Conservation (phyloP, 2,888 invertebrate species). For the Rhagium mordax region DNA sequence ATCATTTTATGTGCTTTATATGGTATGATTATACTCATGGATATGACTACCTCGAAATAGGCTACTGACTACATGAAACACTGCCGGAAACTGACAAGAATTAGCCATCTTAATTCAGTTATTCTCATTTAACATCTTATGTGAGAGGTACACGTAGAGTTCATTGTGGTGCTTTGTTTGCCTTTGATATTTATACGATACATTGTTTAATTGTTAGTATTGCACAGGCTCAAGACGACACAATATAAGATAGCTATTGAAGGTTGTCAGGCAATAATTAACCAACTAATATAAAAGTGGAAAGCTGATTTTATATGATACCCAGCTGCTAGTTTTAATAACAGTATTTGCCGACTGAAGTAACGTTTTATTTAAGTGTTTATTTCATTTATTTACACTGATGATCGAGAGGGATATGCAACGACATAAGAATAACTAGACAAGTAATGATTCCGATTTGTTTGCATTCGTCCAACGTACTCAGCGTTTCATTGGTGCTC, state of each 20-base stretch:
- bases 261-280: constrained; percentile 23
- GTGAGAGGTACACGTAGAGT: constrained; percentile 5
- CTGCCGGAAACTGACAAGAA: constrained; percentile 37
- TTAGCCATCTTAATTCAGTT: constrained; percentile 35
- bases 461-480: no score
- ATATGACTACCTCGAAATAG: constrained; percentile 33
- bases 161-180: constrained; percentile 5
- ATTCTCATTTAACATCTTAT: constrained; percentile 20
- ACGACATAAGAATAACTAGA: no score
- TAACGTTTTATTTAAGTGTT: neutral
- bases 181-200: constrained; percentile 8
- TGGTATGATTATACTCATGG: constrained; percentile 50
- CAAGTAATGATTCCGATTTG: no score
- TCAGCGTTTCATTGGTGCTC: no score
- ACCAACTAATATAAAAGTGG: neutral
- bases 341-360: neutral
- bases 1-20: constrained; percentile 57
- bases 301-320: neutral
- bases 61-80: constrained; percentile 31
- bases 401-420: no score
- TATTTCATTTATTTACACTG: neutral
- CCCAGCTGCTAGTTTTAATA: neutral
- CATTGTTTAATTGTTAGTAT: neutral
- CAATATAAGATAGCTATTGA: neutral
- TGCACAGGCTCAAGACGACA: neutral